These are phyloP conservation scores for Bubo bubo DNA, from an alignment of 2,113 vertebrate genomes.

Conservation along the genomic window DNA sequence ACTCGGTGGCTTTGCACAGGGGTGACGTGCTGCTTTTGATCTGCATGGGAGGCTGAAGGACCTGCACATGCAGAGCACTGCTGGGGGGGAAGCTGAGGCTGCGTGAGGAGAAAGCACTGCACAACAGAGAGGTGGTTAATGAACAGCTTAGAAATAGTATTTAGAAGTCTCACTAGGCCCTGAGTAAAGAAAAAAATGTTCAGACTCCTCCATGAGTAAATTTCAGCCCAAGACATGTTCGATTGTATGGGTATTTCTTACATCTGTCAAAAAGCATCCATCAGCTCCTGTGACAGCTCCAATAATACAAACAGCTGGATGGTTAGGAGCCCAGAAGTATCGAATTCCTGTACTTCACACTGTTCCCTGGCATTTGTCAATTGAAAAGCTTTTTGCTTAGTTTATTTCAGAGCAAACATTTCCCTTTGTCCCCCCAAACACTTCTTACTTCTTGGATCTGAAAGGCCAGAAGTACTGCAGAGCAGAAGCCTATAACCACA, in stretches of 20 bases:
- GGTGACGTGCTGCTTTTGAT: neutral
- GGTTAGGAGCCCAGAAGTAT: neutral
- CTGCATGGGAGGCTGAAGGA: neutral
- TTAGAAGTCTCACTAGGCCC: neutral
- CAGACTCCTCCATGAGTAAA: neutral
- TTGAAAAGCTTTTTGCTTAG: neutral
- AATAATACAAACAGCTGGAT: neutral
- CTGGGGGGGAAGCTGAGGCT: neutral
- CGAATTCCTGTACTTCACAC: neutral
- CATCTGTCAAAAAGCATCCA: neutral
- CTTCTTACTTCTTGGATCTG: neutral
- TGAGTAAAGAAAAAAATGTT: neutral
- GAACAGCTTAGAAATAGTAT: neutral
- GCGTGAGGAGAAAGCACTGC: neutral
- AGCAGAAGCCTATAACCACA: neutral
- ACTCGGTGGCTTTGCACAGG: neutral
- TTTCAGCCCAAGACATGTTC: neutral
- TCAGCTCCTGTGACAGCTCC: neutral
- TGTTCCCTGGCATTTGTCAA: neutral
- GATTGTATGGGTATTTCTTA: neutral
- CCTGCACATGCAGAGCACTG: neutral
- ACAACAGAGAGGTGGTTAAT: neutral
- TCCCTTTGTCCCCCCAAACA: neutral
- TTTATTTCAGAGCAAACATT: neutral
- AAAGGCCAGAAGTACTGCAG: neutral